Conservation (phyloP, 2,113 vertebrate species). For the Ornithorhynchus anatinus region DNA sequence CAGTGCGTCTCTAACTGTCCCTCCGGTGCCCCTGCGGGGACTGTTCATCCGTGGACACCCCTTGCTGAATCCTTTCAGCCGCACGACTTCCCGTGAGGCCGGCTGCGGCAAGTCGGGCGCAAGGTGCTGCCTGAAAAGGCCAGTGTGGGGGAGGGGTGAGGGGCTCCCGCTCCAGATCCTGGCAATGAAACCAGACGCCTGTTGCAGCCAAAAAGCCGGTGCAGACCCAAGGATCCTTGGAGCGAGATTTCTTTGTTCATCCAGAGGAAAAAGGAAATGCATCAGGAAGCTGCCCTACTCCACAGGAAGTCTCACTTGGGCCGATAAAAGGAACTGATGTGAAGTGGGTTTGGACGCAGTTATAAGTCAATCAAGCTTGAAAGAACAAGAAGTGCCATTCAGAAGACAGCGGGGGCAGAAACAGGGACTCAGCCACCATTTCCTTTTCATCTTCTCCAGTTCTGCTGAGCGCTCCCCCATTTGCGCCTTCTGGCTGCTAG, state of each 20-base stretch:
- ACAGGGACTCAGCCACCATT: conserved; percentile 16
- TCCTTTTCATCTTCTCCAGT: conserved; percentile 37
- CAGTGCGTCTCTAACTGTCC: no score
- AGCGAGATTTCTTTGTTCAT: conserved; percentile 89
- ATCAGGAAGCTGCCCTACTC: conserved; percentile 93
- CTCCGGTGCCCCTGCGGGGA: no score
- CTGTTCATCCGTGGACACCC: no score
- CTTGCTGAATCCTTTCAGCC: no score
- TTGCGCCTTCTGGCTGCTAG: conserved; percentile 34
- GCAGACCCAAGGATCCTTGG: conserved; percentile 67
- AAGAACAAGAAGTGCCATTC: conserved; percentile 71
- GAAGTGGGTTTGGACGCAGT: conserved; percentile 77
- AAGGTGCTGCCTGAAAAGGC: no score
- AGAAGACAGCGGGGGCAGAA: conserved; percentile 57
- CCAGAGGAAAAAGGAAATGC: conserved; percentile 93
- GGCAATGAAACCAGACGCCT: no score
- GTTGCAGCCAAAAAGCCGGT: no score
- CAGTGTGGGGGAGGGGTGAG: no score
- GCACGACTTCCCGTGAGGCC: no score
- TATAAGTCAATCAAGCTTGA: conserved; percentile 81
- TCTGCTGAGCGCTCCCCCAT: conserved; percentile 49
- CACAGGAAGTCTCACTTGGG: conserved; percentile 90
- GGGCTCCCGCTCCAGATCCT: no score
- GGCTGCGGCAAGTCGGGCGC: no score
- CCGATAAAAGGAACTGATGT: conserved; percentile 86